Base-by-base conservation (phyloP, 2,888 invertebrate species). In the Temnothorax ravouxi region DNA sequence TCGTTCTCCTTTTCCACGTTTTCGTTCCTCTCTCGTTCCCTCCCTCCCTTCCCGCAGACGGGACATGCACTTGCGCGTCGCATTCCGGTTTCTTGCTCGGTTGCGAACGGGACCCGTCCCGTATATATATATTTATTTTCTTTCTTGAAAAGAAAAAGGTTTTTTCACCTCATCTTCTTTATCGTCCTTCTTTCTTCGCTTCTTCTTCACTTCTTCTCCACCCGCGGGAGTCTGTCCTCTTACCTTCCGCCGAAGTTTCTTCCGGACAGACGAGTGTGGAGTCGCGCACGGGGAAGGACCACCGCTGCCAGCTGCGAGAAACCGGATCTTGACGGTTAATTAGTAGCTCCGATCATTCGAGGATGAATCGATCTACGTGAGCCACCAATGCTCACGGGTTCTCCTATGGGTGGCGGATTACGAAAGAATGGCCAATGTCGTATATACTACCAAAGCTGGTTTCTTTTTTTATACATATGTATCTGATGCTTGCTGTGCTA, bases 301-400 rank as follows among this genome's bases (percentile, higher is more conserved):
- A 87, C 85, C 84, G 88, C 88, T 91, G 88, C 92, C 92, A 92
- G 91, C 92, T 91, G 92, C 86, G 91, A 90, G 89, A 89, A 93
- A 93, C 93, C 92, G 92, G 93, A 93, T 93, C 88, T 50, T 83
- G 85, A 88, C 81, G 88, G 90, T 91, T 92, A 93, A 93, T 92
- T 93, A 92, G 93, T 92, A 92, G 88, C 90, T 85, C 87, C 87
- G 89, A 90, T 91, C 89, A 86, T 81, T 86, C 88, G 87, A 89
- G 90, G 90, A 93, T 92, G 91, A 92, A 92, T 92, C 91, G 88
- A 88, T 89, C 88, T 66, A 83, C 84, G 80, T 79, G 80, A 77
- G 72, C 72, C 69, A 77, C 59, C 79, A 80, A 38, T 47, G 59
- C 71, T 38, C 74, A 64, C 47, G 62, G 15, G 15, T 52, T 80